A percentile compares a stretch with the other conserved stretches of the same genome.
Conservation (phyloP, 2,888 invertebrate species). For the Ormyrus labotus region DNA sequence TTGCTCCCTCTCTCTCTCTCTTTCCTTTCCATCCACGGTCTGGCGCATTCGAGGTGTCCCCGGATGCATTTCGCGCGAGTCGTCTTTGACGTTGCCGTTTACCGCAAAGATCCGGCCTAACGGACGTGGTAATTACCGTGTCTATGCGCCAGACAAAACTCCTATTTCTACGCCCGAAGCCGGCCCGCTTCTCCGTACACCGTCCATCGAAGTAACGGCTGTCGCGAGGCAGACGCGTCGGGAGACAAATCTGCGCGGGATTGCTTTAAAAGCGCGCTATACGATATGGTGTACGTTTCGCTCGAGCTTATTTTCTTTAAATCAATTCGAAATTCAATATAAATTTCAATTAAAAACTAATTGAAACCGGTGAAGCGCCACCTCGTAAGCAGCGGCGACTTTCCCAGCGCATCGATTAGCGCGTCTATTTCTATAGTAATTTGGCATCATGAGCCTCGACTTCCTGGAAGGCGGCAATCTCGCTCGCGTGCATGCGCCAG, state of each 20-base stretch:
- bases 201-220: conserved; percentile 13
- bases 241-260: background rate
- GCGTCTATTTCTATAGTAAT: conserved; percentile 72
- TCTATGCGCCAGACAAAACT: conserved; percentile 66
- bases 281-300: no score
- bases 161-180: conserved; percentile 40
- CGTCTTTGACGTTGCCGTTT: conserved; percentile 51
- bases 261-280: background rate
- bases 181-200: background rate
- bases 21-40: background rate
- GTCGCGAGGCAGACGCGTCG: background rate
- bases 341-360: no score
- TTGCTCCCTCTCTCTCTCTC: background rate
- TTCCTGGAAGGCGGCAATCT: conserved; percentile 63
- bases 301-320: no score
- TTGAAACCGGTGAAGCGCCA: no score
- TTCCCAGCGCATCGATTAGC: conserved; percentile 70
- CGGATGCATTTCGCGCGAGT: conserved; percentile 31
- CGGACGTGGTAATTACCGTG: conserved; percentile 69
- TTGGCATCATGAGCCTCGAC: conserved; percentile 66
- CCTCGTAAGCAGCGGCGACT: conserved; percentile 50
- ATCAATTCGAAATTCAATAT: no score
- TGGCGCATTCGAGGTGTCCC: conserved; percentile 26
- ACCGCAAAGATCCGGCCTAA: conserved; percentile 66
- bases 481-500: background rate